Evolutionary conservation across 2,888 invertebrate genomes (phyloP).

Genomic region (Caradrina clavipalpis): DNA sequence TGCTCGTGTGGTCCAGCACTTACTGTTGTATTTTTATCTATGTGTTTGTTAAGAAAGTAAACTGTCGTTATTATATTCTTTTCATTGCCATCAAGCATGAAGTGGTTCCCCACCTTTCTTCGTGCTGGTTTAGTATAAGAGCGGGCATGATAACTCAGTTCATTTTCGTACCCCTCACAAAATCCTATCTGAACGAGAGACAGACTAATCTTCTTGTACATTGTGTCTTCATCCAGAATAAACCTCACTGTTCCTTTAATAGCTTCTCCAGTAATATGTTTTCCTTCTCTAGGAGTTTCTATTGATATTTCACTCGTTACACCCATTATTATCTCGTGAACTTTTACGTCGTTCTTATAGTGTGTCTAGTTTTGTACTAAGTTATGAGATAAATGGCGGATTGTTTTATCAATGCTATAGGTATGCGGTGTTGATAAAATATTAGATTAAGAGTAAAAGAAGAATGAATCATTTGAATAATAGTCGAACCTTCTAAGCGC

Average conservation of each 20-base stretch:
- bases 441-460: not conserved
- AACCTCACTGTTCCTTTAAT: constrained; percentile 65
- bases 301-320: constrained; percentile 66
- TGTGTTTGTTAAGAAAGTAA: constrained; percentile 6
- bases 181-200: constrained; percentile 63
- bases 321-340: constrained; percentile 53
- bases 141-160: not conserved
- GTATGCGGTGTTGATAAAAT: constrained; percentile 13
- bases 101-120: constrained; percentile 4
- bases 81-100: constrained; percentile 33
- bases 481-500: too few relatives aligned
- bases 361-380: constrained; percentile 6
- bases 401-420: not conserved
- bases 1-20: constrained; percentile 29
- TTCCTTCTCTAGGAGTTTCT: constrained; percentile 42
- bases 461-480: too few relatives aligned
- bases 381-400: not conserved
- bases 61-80: constrained; percentile 26
- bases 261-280: constrained; percentile 55
- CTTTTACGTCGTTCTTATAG: constrained; percentile 13
- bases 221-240: constrained; percentile 58
- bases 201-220: constrained; percentile 58
- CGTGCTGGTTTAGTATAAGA: not conserved
- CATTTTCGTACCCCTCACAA: constrained; percentile 44
- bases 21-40: constrained; percentile 1